These are phyloP conservation scores for Chirona hameri DNA, from an alignment of 2,888 invertebrate genomes.

Conservation along the genomic window DNA sequence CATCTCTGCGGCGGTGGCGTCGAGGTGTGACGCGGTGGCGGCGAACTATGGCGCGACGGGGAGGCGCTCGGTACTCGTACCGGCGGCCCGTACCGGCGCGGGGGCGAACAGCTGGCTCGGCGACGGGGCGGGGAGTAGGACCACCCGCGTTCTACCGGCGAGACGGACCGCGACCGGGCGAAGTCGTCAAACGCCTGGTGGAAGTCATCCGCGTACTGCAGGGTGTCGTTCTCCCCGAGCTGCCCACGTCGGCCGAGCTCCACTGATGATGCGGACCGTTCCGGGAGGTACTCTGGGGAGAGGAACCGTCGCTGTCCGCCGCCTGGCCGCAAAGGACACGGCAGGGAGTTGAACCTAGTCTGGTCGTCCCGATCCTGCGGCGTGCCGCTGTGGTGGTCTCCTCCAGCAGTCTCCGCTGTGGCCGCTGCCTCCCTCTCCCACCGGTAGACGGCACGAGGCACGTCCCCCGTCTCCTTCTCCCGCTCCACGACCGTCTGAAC, in stretches of 20 bases:
- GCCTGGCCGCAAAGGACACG: neutral
- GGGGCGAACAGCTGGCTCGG: neutral
- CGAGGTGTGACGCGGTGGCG: neutral
- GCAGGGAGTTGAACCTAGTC: neutral
- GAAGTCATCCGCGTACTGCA: neutral
- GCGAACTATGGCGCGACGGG: neutral
- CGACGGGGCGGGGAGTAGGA: neutral
- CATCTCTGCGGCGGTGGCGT: neutral
- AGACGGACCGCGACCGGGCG: neutral
- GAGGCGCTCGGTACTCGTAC: constrained; percentile 1
- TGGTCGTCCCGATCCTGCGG: neutral
- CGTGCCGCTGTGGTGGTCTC: neutral
- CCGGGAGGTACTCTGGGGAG: constrained; percentile 39
- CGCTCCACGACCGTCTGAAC: constrained; percentile 34
- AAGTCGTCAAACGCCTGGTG: neutral
- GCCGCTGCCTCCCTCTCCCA: neutral
- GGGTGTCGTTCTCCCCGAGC: constrained; percentile 34
- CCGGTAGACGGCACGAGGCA: neutral
- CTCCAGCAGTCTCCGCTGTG: neutral
- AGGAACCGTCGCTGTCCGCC: constrained; percentile 31
- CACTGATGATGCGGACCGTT: constrained; percentile 40
- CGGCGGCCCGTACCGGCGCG: neutral
- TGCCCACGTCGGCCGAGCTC: constrained; percentile 34
- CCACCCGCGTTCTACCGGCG: neutral
- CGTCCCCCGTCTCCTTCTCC: constrained; percentile 49